Conservation (phyloP, 2,888 invertebrate genomes). For the Agrochola litura region DNA sequence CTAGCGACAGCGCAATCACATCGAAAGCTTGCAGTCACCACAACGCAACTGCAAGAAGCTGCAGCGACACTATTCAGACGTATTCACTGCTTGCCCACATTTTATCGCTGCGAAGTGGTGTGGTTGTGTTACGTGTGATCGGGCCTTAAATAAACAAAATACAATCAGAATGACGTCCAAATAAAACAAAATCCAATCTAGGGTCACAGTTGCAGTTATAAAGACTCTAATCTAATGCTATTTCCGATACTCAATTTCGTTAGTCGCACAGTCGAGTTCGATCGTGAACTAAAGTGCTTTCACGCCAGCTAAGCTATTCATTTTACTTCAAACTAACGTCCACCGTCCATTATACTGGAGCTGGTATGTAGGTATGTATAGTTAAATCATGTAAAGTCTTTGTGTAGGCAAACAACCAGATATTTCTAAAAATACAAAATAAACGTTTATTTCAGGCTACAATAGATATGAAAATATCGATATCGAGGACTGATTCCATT, state of each 20-base stretch:
- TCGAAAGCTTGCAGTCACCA: too few species aligned
- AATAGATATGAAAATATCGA: too few species aligned
- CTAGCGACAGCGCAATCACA: too few species aligned
- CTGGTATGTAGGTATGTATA: neutral
- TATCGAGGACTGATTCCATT: too few species aligned
- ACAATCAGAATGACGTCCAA: constrained; percentile 55
- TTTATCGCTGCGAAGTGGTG: too few species aligned
- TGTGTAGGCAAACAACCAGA: neutral
- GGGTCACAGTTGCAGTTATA: constrained; percentile 69
- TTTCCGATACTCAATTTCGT: constrained; percentile 73
- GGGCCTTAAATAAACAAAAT: constrained; percentile 1
- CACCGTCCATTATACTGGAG: constrained; percentile 46
- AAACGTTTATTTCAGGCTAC: too few species aligned
- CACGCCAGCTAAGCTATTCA: constrained; percentile 69
- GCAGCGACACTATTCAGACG: too few species aligned
- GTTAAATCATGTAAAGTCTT: constrained; percentile 20
- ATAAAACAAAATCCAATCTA: constrained; percentile 61
- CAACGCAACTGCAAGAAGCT: too few species aligned
- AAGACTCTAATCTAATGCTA: constrained; percentile 73
- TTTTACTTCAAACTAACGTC: constrained; percentile 67
- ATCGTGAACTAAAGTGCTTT: constrained; percentile 65
- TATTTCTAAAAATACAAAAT: too few species aligned
- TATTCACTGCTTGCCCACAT: too few species aligned
- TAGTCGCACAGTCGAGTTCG: constrained; percentile 66
- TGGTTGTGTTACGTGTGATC: too few species aligned